Evolutionary conservation across 2,113 vertebrate genomes (phyloP).

Genomic region (Cinclus mexicanus): DNA sequence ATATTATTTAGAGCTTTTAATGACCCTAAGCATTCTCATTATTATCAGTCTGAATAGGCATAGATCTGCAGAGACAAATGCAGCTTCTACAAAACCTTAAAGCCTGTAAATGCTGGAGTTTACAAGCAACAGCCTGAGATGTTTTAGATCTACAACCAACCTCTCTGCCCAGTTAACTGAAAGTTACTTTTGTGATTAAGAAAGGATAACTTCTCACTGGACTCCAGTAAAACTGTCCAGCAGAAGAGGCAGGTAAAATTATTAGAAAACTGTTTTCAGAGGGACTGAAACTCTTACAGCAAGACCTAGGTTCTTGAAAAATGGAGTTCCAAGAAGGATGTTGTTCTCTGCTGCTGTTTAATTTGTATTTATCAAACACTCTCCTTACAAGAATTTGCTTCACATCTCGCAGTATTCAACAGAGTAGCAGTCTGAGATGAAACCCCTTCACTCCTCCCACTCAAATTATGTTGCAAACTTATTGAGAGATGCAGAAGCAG

Average conservation of each 20-base stretch:
- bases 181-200: not conserved
- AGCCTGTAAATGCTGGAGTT: not conserved
- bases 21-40: slow-evolving; percentile 26
- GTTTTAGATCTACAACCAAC: not conserved
- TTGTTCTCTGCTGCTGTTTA: not conserved
- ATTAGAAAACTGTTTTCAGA: not conserved
- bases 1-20: slow-evolving; percentile 39
- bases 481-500: not conserved
- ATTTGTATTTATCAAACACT: not conserved
- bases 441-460: not conserved
- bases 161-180: not conserved
- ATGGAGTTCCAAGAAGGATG: accelerated
- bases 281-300: not conserved
- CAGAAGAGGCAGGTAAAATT: not conserved
- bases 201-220: not conserved
- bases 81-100: not conserved
- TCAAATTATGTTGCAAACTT: not conserved
- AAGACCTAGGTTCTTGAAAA: not conserved
- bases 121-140: not conserved
- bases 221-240: not conserved
- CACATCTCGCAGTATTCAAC: not conserved
- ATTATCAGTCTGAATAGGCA: slow-evolving; percentile 17
- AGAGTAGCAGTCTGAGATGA: not conserved
- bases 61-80: not conserved
- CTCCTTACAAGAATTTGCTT: not conserved